phyloP scores from a whole-genome alignment of 2,888 invertebrate genomes.

The Scaptodrosophila latifasciaeformis region DNA sequence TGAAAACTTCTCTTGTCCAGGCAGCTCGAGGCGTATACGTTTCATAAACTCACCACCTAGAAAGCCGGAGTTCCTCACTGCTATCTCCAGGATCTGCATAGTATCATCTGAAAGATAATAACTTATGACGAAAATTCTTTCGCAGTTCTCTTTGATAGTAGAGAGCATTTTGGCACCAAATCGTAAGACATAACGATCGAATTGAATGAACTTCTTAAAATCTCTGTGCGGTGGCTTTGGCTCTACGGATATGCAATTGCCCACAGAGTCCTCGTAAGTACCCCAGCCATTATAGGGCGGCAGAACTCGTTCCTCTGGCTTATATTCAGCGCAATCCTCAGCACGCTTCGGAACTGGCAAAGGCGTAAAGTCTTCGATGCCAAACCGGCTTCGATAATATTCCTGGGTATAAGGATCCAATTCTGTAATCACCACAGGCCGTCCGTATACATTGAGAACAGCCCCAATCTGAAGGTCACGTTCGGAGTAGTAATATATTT shows the following conservation, averaged over 20 bases:
- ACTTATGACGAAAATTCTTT: constrained; percentile 87
- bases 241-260: constrained; percentile 87
- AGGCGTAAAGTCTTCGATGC: constrained; percentile 71
- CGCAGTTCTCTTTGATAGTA: constrained; percentile 80
- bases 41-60: constrained; percentile 81
- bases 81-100: constrained; percentile 87
- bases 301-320: constrained; percentile 66
- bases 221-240: constrained; percentile 85
- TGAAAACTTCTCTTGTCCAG: constrained; percentile 83
- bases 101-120: constrained; percentile 90
- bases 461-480: constrained; percentile 89
- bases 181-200: constrained; percentile 85
- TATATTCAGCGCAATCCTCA: constrained; percentile 33
- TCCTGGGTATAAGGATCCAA: constrained; percentile 91
- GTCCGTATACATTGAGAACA: constrained; percentile 86
- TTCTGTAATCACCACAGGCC: constrained; percentile 86
- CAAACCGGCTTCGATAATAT: constrained; percentile 81
- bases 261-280: constrained; percentile 90
- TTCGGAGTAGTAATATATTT: constrained; percentile 70
- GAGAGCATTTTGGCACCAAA: constrained; percentile 87
- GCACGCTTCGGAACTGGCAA: constrained; percentile 57
- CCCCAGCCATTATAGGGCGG: constrained; percentile 96
- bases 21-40: constrained; percentile 82
- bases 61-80: constrained; percentile 82
- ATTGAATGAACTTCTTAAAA: constrained; percentile 86